Base-by-base conservation (phyloP, 2,888 invertebrate genomes). In the Tortricodes alternella region DNA sequence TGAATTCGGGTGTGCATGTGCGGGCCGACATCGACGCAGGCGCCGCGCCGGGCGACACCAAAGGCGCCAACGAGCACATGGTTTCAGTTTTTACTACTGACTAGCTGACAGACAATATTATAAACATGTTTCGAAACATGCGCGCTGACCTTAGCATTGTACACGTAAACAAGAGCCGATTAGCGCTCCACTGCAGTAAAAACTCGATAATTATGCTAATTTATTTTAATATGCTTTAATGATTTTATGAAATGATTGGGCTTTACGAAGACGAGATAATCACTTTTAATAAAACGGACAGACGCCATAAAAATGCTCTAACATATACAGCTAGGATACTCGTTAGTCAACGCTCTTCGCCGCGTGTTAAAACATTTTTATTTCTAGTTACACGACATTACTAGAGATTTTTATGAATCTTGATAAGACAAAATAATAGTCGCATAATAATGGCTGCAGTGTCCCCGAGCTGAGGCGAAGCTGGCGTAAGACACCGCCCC, bases 21-120 rank as follows among this genome's bases (percentile, higher is more conserved):
- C 61, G 65, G 34, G 43, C 7, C 19, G 15, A 71, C 77, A 74
- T 67, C 75, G 70, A 39, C 63, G 61, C 59, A 62, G 61, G 62
- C 58, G 44, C 64, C 61, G 56, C 65, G 65, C 46, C 64, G 64
- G 65, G 58, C 67, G 68, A 72, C 78, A 78, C 73, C 78, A 72
- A 68, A 59, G 72, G 58, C 68, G 70, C 68, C 70, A 75, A 73
- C 74, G 62, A 13, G 64, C 73, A 66, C 63, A 70, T 53, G 53
- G 53, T 18, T 23, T 71, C 85, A 86, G 79, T 83, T 86, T 85
- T 75, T 66, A 59, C 53, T 63, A 60, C 66, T 62, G 63, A 67
- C 38, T 46, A 66, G 72, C 74, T 74, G 76, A 78, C 75, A 75
- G 73, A 74, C 66, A 67, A 66, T 70, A 66, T 73, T 72, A 74